Conservation (phyloP, 2,888 invertebrate genomes). For the Eupithecia subfuscata region DNA sequence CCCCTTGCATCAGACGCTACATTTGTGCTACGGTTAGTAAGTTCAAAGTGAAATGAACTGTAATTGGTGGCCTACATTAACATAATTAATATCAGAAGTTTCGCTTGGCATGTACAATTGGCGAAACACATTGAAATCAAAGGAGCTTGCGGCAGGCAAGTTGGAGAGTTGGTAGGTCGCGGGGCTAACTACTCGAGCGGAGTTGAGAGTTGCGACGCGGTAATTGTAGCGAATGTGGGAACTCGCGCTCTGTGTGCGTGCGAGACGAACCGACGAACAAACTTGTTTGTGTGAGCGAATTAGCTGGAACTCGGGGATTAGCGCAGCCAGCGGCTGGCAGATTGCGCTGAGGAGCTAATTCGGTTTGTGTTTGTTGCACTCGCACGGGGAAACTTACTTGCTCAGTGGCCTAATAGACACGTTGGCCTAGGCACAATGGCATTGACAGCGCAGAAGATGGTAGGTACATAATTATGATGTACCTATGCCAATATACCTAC, state of each 20-base stretch:
- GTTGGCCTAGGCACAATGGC: not conserved
- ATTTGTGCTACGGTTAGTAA: not conserved
- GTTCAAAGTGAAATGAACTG: not conserved
- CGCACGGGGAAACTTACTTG: not conserved
- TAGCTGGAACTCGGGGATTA: conserved; percentile 9
- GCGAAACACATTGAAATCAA: conserved; percentile 6
- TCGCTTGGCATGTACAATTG: not conserved
- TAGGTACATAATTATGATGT: not conserved
- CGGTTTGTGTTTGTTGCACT: not conserved
- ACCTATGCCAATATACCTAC: not conserved
- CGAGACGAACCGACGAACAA: not conserved
- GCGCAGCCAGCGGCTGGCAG: not conserved
- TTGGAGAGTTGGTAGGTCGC: not conserved
- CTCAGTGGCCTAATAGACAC: not conserved
- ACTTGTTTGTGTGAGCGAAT: conserved; percentile 7
- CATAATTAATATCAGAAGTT: not conserved
- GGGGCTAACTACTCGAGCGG: not conserved
- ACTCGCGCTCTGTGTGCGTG: not conserved
- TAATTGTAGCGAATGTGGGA: conserved; percentile 20
- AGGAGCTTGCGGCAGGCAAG: conserved; percentile 9
- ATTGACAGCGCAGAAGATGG: not conserved
- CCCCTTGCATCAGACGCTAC: not conserved
- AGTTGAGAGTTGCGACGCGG: conserved; percentile 4
- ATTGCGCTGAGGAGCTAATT: not conserved
- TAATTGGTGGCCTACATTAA: not conserved